Conservation (phyloP, 2,797 vertebrate species). For the Channa striata region DNA sequence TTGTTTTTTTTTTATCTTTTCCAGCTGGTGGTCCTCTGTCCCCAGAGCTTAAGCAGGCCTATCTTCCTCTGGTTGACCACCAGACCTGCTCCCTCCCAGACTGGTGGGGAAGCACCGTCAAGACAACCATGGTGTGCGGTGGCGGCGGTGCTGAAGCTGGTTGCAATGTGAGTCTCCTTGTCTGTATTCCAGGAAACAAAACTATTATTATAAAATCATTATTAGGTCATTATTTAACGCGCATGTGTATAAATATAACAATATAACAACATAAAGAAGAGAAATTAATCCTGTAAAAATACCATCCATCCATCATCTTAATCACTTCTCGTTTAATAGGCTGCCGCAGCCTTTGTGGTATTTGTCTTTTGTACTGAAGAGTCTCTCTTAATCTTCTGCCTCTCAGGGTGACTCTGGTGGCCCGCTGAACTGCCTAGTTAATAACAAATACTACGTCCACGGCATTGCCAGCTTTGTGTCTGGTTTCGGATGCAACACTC, state of each 20-base stretch:
- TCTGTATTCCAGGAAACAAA: background rate
- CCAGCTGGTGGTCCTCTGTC: slow-evolving; percentile 84
- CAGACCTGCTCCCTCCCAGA: slow-evolving; percentile 74
- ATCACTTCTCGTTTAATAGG: too few species aligned
- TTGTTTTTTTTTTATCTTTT: background rate
- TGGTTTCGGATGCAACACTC: slow-evolving; percentile 79
- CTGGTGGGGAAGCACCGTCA: slow-evolving; percentile 88
- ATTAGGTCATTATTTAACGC: background rate
- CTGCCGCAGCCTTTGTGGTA: background rate
- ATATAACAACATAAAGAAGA: background rate
- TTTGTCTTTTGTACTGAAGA: background rate
- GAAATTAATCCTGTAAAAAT: background rate
- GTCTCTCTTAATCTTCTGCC: background rate
- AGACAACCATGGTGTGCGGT: slow-evolving; percentile 86
- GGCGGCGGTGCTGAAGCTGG: slow-evolving; percentile 83
- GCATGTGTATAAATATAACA: background rate
- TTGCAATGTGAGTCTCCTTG: slow-evolving; percentile 83
- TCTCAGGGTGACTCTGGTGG: slow-evolving; percentile 90
- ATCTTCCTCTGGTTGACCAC: slow-evolving; percentile 83
- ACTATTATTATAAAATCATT: background rate
- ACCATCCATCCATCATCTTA: too few species aligned
- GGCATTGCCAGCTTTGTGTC: slow-evolving; percentile 91
- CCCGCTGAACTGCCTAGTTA: slow-evolving; percentile 86
- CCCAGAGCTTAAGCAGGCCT: slow-evolving; percentile 84
- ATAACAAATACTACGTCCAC: slow-evolving; percentile 81